A percentile compares a stretch with the other conserved stretches of the same genome.
phyloP scores from a whole-genome alignment of 2,113 vertebrate species.

The Vulpes lagopus region DNA sequence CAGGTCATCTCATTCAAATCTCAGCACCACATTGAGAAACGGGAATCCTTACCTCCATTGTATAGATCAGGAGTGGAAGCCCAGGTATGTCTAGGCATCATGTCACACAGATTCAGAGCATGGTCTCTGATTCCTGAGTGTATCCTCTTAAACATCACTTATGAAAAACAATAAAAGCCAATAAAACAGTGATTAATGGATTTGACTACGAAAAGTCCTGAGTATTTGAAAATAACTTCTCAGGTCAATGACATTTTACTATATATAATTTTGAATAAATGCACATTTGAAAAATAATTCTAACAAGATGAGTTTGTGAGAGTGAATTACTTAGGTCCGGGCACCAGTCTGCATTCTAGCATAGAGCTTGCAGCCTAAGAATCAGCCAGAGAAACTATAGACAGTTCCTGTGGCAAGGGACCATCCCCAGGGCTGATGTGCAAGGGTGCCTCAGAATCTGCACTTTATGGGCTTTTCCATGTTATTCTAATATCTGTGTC shows the following conservation, averaged over 20 bases:
- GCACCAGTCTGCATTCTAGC: not conserved
- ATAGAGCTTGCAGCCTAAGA: not conserved
- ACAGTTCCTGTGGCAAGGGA: accelerated
- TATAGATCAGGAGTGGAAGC: not conserved
- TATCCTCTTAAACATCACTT: not conserved
- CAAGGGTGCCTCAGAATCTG: too few relatives aligned
- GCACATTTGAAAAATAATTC: not conserved
- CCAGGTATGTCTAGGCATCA: not conserved
- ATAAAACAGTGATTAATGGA: not conserved
- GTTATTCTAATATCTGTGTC: not conserved
- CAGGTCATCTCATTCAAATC: not conserved
- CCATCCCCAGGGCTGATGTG: too few relatives aligned
- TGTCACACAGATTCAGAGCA: not conserved
- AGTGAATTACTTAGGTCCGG: not conserved
- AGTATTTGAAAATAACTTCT: not conserved
- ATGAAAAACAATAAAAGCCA: not conserved
- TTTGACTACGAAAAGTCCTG: not conserved
- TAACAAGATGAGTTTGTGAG: not conserved
- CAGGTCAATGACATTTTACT: not conserved
- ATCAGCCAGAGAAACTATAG: not conserved
- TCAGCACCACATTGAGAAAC: not conserved
- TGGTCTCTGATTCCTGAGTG: not conserved
- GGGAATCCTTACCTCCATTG: not conserved
- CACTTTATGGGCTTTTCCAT: not conserved
- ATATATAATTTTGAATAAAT: not conserved